Base-by-base conservation (phyloP, 2,888 invertebrate species). In the Pogonocherus hispidulus region DNA sequence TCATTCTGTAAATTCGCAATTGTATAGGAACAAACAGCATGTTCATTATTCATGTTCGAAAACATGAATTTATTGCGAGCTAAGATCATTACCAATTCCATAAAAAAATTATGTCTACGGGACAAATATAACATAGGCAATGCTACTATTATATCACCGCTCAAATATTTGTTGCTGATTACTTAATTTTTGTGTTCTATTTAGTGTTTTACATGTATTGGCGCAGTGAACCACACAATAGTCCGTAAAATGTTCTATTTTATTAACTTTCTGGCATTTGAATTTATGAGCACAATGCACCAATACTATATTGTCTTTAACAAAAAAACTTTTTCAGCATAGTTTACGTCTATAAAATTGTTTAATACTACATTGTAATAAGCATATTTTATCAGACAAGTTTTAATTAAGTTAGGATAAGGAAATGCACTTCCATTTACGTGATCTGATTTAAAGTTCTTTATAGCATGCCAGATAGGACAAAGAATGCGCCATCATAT, bases 261-360 rank as follows among this genome's bases (percentile, higher is more conserved):
- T 67, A 67, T 63, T 63, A 63, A 20, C 63, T 19, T 63, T 66
- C 55, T 55, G 55, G 47, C 66, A 56, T 56, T 54, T 56, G 22
- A 37, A 56, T 37, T 37, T 56, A 56, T 56, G 20, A n/a, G 19
- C n/a, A 2, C 18, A 32, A 41, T 56, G 19, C 41, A n/a, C 19
- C 20, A 41, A 19, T 37, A 54, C n/a, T n/a, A 54, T 32, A 56
- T 20, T 56, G 41, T 66, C 55, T 66, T 62, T n/a, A n/a, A 66
- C 62, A 27, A 8, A 14, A 14, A 22, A 22, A n/a, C 22, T 2
- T 51, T 23, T 23, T 2, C 32, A 32, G 23, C 49, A 51, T 37
- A 18, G 37, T 56, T 56, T 22, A n/a, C n/a, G 14, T 3, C 11
- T 18, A 37, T 9, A 5, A 32, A 32, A 32, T 6, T 32, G 11